Evolutionary conservation across 2,888 invertebrate species (phyloP), one percentile per base, ranked within the genome.

Genomic region (Drosophila atroscutellata): DNA sequence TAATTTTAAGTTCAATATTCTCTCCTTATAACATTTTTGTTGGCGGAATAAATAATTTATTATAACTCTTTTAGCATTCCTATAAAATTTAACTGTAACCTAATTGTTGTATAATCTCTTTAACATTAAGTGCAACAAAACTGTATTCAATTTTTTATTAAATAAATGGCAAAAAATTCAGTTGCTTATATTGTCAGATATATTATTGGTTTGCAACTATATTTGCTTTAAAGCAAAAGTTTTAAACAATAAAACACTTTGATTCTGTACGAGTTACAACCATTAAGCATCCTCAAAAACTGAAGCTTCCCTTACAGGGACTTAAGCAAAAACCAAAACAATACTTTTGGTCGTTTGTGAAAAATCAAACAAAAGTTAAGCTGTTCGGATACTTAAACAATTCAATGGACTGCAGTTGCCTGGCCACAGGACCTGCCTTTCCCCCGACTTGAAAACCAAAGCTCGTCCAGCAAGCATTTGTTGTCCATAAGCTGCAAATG

Each of bases 401-500:
- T 87, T 82, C 83, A 81, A 87, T 79, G 83, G 71, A 81, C 73
- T 82, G 68, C 84, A 72, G 66, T 77, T 30, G 72, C 66, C 62
- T 42, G 55, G 64, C 52, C 47, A 24, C 37, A 45, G 26, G 42
- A 24, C 34, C 42, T 47, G 55, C 51, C 4, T 13, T n/a, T 5
- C 30, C 20, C 18, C 30, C 36, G 18, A 18, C 42, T 8, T 11
- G 26, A 15, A 65, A 72, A 51, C 55, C 65, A 49, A 51, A 61
- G 24, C 47, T 64, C 52, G 51, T 15, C 24, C 30, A 42, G 54
- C 54, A 37, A 75, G 55, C 74, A 81, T 75, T 80, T 64, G 69
- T 65, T 75, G 42, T 61, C 63, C 70, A 83, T 76, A 83, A 85
- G 83, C 89, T 82, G 89, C 80, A 76, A 72, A 78, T 68, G 69